Evolutionary conservation across 2,797 vertebrate species (phyloP).

Genomic region (Danio aesculapii): DNA sequence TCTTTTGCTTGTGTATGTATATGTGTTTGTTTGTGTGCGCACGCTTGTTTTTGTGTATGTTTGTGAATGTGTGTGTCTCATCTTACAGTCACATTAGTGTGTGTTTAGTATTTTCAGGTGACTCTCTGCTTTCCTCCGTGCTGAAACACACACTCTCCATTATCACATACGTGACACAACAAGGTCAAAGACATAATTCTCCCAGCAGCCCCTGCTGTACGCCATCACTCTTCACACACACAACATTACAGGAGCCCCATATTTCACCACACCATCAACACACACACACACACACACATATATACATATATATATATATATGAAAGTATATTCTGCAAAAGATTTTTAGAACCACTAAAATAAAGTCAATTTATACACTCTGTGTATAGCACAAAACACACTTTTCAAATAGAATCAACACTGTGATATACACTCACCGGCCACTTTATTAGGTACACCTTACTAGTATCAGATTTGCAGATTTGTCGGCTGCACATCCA

Average conservation of each 20-base stretch:
- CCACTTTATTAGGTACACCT: too few relatives aligned
- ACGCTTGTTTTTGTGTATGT: too few relatives aligned
- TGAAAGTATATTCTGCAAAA: background rate
- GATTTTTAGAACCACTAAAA: constrained; percentile 1
- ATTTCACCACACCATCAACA: background rate
- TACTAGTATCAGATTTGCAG: too few relatives aligned
- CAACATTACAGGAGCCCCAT: constrained; percentile 26
- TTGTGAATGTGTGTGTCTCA: background rate
- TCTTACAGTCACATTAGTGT: background rate
- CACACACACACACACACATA: background rate
- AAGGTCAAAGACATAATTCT: constrained; percentile 58
- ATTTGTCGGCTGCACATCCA: too few relatives aligned
- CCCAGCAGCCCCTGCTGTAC: constrained; percentile 50
- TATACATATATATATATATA: background rate
- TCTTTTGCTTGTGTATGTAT: too few relatives aligned
- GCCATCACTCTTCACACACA: constrained; percentile 27
- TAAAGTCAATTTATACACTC: too few relatives aligned
- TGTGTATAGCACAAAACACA: background rate
- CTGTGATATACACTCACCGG: too few relatives aligned
- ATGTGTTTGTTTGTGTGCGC: too few relatives aligned
- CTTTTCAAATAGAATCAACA: too few relatives aligned
- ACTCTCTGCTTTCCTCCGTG: background rate
- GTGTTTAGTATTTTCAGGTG: background rate
- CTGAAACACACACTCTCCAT: constrained; percentile 31
- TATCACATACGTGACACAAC: constrained; percentile 36